These are phyloP conservation scores for Actinia tenebrosa DNA, from an alignment of 64 coral and sea anemone genomes.

Conservation along the genomic window DNA sequence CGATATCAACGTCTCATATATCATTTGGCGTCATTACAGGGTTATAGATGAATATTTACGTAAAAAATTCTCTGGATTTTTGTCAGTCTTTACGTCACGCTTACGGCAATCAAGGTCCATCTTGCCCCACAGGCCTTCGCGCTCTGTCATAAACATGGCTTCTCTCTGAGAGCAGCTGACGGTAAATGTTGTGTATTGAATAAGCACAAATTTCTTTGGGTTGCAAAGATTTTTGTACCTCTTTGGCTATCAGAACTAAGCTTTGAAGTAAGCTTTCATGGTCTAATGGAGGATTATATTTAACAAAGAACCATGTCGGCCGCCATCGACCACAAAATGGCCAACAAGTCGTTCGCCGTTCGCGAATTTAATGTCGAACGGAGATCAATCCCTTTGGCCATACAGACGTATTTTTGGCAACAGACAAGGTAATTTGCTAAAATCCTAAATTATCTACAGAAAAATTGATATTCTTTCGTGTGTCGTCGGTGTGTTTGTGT, in stretches of 20 bases:
- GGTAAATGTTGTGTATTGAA: background rate
- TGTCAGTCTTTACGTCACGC: conserved; percentile 1
- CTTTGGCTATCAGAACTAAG: background rate
- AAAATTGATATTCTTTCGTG: background rate
- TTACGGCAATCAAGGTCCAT: background rate
- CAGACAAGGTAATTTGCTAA: conserved; percentile 81
- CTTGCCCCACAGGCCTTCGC: conserved; percentile 13
- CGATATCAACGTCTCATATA: background rate
- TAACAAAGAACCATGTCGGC: background rate
- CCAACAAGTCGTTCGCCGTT: conserved; percentile 72
- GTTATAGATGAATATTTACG: conserved; percentile 1
- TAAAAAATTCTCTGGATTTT: background rate
- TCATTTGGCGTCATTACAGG: background rate
- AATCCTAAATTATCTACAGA: background rate
- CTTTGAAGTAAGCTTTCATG: background rate
- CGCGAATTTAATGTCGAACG: conserved; percentile 83
- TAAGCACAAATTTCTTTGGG: background rate
- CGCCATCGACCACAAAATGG: conserved; percentile 17
- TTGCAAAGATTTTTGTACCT: background rate
- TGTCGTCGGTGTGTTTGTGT: background rate
- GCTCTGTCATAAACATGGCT: conserved; percentile 58
- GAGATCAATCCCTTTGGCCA: conserved; percentile 81
- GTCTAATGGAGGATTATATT: background rate
- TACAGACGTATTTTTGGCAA: conserved; percentile 99
- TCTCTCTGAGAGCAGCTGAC: conserved; percentile 45